These are phyloP conservation scores for Tadarida brasiliensis DNA, from an alignment of 2,797 vertebrate genomes.

Conservation along the genomic window DNA sequence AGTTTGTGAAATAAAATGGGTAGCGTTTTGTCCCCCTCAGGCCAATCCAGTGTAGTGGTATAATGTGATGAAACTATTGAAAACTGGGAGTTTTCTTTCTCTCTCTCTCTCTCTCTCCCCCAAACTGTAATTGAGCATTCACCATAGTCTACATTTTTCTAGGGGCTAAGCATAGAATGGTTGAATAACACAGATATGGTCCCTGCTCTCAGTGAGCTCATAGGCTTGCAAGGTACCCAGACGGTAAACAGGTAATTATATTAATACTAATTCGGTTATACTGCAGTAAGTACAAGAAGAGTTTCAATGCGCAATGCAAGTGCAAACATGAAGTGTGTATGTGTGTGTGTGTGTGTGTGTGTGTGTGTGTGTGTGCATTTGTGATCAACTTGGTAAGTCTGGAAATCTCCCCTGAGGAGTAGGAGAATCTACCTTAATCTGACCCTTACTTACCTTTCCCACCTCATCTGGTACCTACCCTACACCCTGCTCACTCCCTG, in stretches of 20 bases:
- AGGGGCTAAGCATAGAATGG: neutral
- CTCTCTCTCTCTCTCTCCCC: neutral
- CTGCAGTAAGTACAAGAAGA: neutral
- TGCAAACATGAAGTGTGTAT: neutral
- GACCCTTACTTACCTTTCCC: neutral
- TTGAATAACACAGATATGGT: neutral
- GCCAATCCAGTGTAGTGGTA: neutral
- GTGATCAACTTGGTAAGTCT: neutral
- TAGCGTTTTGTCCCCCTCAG: neutral
- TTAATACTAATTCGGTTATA: neutral
- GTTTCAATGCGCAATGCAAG: neutral
- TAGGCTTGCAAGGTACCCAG: neutral
- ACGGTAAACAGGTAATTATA: neutral
- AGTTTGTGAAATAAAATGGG: slow-evolving; percentile 4
- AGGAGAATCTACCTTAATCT: neutral
- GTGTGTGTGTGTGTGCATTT: too few species aligned
- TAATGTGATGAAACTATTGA: neutral
- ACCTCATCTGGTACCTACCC: too few species aligned
- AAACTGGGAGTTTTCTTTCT: neutral
- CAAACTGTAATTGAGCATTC: neutral
- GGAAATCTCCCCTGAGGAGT: neutral
- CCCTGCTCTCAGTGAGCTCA: neutral
- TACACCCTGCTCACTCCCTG: neutral
- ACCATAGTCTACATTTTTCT: neutral
- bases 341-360: neutral